These are phyloP conservation scores for Ginglymostoma cirratum DNA, from an alignment of 2,113 vertebrate species.

Conservation along the genomic window DNA sequence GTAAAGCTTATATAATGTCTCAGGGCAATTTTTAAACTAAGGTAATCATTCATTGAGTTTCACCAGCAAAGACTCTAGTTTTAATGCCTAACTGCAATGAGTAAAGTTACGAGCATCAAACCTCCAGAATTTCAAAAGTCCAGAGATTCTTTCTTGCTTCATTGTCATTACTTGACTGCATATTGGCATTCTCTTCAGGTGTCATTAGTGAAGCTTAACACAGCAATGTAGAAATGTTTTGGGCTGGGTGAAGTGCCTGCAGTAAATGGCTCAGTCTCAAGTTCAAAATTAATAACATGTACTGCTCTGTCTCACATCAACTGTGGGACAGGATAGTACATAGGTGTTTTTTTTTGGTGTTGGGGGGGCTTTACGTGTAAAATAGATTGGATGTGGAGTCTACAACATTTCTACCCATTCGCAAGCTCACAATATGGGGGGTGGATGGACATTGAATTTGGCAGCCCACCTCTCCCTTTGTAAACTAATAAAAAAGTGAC, in stretches of 20 bases:
- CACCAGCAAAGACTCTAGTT: background rate
- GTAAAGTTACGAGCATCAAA: background rate
- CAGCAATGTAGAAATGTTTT: background rate
- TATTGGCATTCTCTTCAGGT: background rate
- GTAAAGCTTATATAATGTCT: background rate
- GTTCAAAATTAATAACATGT: background rate
- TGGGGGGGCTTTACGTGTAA: no score
- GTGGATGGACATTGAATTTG: no score
- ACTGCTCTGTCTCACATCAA: background rate
- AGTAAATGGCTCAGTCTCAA: background rate
- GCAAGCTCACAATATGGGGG: no score
- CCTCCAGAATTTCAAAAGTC: background rate
- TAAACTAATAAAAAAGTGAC: no score
- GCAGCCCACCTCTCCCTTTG: no score
- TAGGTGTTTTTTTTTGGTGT: no score
- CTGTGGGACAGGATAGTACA: background rate
- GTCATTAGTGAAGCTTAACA: background rate
- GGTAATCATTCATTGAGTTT: slow-evolving; percentile 25
- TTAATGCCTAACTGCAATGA: background rate
- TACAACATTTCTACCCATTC: no score
- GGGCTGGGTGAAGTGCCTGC: background rate
- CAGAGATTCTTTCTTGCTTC: background rate
- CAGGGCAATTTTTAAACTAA: background rate
- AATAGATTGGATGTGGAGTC: no score
- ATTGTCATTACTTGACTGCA: background rate